A percentile compares a stretch with the other conserved stretches of the same genome.
Conservation (phyloP, 2,888 invertebrate genomes). For the Heliconius charithonia region DNA sequence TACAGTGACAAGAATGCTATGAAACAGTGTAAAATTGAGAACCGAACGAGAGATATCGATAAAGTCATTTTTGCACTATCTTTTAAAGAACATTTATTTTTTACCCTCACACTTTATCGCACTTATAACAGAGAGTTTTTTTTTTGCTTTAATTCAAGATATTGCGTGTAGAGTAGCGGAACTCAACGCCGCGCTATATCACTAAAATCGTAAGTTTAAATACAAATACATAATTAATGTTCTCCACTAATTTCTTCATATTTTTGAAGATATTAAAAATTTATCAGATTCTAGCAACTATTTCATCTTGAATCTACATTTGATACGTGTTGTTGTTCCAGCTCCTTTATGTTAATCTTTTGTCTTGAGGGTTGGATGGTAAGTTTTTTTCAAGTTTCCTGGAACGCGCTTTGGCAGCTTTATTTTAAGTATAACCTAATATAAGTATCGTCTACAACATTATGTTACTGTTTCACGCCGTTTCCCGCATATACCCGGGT, state of each 20-base stretch:
- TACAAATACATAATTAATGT: not conserved
- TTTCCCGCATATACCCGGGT: no score
- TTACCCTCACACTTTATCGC: no score
- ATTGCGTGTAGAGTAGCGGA: not conserved
- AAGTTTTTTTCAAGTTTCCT: slow-evolving; percentile 33
- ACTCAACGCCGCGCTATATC: not conserved
- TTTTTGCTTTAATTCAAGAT: no score
- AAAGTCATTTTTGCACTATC: not conserved
- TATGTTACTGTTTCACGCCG: no score
- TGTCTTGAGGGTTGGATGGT: slow-evolving; percentile 35
- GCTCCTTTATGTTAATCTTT: slow-evolving; percentile 34
- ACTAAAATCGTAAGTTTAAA: not conserved
- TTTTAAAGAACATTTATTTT: not conserved
- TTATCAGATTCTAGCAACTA: not conserved
- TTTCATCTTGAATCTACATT: not conserved
- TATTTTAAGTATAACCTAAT: slow-evolving; percentile 4
- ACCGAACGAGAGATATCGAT: not conserved
- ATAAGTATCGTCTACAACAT: not conserved
- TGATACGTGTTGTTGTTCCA: slow-evolving; percentile 30
- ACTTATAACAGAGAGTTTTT: no score
- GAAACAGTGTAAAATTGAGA: not conserved
- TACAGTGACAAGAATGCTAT: no score
- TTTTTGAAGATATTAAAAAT: not conserved
- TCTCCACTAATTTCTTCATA: not conserved
- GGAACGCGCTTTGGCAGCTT: slow-evolving; percentile 6